Base-by-base conservation (phyloP, 2,797 vertebrate genomes). In the Neosilurus hyrtlii region DNA sequence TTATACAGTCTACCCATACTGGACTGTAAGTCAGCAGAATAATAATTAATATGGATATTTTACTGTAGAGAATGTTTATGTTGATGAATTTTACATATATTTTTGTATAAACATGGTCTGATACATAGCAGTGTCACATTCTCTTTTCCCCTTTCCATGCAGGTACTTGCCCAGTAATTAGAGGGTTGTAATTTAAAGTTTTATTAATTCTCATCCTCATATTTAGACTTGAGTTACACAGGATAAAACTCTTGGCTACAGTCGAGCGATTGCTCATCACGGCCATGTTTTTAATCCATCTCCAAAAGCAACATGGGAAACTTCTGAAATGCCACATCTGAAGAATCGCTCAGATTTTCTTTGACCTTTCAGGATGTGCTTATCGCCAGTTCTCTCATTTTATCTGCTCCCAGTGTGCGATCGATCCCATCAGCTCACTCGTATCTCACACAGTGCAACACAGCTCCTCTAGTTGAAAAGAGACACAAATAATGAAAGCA, bases 321-420 rank as follows among this genome's bases (percentile, higher is more conserved):
- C 70, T 65, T 83, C 71, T 74, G 35, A 84, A 87, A 85, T 84
- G 85, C 56, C 84, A 88, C 82, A 79, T 81, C 65, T 79, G 83
- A 87, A 51, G 82, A 83, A 84, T 85, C 24, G 52, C 68, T 78
- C 72, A 62, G 75, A 85, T 89, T 84, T 81, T 24, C 83, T 76
- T 9, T 86, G 88, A 87, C 86, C 86, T 89, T 89, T 87, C 9
- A 37, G 62, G 57, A 73, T 66, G 61, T 52, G 80, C 80, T 82
- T 89, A 86, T 84, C 76, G 1, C 37, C 10, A 24, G 35, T 83
- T 75, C 73, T 71, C 70, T 76, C 4, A 3, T 61, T 79, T 81
- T 70, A 85, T 86, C 85, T 82, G 30, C 30, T 62, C 43, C 11
- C 51, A 56, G 76, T 63, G 15, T 81, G 83, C 82, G 71, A 83